phyloP scores from a whole-genome alignment of 2,797 vertebrate species.

The Mus spretus region DNA sequence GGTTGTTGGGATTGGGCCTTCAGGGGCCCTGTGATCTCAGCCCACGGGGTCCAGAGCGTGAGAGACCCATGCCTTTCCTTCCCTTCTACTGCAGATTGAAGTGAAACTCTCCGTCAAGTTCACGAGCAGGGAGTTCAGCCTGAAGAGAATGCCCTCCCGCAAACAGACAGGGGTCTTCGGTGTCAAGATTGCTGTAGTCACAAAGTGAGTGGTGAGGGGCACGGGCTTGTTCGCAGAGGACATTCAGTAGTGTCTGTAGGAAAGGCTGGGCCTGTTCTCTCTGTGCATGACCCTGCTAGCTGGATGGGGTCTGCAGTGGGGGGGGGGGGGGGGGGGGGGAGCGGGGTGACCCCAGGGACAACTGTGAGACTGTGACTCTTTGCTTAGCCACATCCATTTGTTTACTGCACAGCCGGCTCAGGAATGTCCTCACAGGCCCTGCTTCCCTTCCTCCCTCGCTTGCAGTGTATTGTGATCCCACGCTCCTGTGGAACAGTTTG shows the following conservation, averaged over 20 bases:
- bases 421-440: slow-evolving; percentile 37
- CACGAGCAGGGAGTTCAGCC: slow-evolving; percentile 96
- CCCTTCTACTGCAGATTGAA: slow-evolving; percentile 90
- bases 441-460: slow-evolving; percentile 79
- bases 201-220: slow-evolving; percentile 91
- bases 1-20: neutral
- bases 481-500: slow-evolving; percentile 72
- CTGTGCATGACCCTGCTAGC: fast-evolving
- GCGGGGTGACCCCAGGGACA: neutral
- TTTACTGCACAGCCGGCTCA: slow-evolving; percentile 4
- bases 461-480: slow-evolving; percentile 63
- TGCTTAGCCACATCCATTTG: slow-evolving; percentile 1
- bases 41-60: neutral
- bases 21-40: neutral
- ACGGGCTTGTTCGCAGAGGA: fast-evolving
- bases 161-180: slow-evolving; percentile 97
- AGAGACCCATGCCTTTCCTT: neutral
- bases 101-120: slow-evolving; percentile 97
- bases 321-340: no score
- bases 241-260: neutral
- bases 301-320: neutral
- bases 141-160: slow-evolving; percentile 96
- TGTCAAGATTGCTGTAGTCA: slow-evolving; percentile 95
- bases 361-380: neutral
- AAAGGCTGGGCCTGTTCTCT: neutral